Conservation (phyloP, 2,797 vertebrate genomes). For the Pterois miles region DNA sequence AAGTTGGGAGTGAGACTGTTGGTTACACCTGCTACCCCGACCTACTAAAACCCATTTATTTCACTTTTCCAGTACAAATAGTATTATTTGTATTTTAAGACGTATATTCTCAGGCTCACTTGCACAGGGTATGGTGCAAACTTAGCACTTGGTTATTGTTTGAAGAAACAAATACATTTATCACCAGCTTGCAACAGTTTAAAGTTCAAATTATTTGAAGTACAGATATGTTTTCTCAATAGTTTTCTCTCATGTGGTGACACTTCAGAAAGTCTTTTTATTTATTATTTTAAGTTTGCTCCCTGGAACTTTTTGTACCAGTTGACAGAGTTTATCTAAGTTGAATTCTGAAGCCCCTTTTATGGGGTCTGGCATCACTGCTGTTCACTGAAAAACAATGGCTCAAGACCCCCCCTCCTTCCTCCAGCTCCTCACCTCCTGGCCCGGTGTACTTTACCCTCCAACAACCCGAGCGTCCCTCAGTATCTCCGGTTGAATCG, state of each 20-base stretch:
- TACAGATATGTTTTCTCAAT: neutral
- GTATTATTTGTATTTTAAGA: too few species aligned
- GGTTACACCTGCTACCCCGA: too few species aligned
- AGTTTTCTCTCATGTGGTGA: too few species aligned
- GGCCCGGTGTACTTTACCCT: slow-evolving; percentile 57
- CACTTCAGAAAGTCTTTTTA: neutral
- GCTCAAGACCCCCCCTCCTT: neutral
- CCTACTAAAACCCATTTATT: too few species aligned
- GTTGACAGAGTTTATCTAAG: neutral
- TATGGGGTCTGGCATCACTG: too few species aligned
- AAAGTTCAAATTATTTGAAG: neutral
- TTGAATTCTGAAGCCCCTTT: neutral
- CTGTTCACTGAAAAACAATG: neutral
- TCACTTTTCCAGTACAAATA: too few species aligned
- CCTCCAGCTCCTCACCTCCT: slow-evolving; percentile 25
- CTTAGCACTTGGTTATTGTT: neutral
- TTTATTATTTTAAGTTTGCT: neutral
- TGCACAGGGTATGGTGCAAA: neutral
- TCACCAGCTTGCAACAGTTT: neutral
- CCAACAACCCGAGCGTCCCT: slow-evolving; percentile 36
- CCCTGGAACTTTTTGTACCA: neutral
- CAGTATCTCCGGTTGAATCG: slow-evolving; percentile 78
- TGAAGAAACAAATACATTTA: too few species aligned
- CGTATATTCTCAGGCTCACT: neutral
- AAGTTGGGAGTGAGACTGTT: too few species aligned